phyloP scores from a whole-genome alignment of 2,113 vertebrate species.

The Actenoides hombroni region DNA sequence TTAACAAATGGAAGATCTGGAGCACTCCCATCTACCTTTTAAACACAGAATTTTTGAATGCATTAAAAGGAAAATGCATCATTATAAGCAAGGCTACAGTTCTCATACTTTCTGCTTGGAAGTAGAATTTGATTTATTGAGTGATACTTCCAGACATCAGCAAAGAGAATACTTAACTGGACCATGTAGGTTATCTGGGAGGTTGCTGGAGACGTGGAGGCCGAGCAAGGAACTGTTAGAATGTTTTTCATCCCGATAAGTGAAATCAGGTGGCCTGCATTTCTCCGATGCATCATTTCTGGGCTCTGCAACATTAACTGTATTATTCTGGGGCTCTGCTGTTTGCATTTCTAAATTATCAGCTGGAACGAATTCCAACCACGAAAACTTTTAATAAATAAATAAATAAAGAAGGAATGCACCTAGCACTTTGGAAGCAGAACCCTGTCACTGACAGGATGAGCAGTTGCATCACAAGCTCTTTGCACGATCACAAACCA shows the following conservation, averaged over 20 bases:
- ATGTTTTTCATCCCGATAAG: not conserved
- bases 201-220: not conserved
- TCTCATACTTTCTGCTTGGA: not conserved
- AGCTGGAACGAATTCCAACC: rapidly evolving
- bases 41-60: not conserved
- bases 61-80: not conserved
- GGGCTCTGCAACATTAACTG: not conserved
- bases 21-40: not conserved
- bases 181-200: not conserved
- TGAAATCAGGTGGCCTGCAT: not conserved
- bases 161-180: not conserved
- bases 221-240: not conserved
- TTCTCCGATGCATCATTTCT: not conserved
- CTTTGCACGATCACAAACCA: not conserved
- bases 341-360: not conserved
- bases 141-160: not conserved
- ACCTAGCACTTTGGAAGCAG: not conserved
- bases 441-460: not conserved
- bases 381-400: not conserved
- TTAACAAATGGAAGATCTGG: not conserved
- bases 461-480: not conserved
- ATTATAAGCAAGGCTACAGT: not conserved
- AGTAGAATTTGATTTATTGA: not conserved
- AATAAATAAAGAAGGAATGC: not conserved
- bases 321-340: not conserved